Base-by-base conservation (phyloP, 2,888 invertebrate species). In the Lasioglossum lativentre region DNA sequence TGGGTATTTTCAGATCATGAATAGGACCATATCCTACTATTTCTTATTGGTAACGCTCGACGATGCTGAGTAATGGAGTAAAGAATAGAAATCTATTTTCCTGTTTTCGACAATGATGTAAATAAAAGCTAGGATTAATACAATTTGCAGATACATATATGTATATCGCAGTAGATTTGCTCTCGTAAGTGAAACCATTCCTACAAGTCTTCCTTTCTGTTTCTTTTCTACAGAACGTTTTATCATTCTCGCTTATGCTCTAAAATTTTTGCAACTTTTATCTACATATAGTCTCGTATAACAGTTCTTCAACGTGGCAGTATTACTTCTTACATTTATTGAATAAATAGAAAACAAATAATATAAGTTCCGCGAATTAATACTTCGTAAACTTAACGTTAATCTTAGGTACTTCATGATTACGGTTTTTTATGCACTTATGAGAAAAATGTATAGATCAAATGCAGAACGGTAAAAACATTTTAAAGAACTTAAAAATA, bases 381-480 rank as follows among this genome's bases (percentile, higher is more conserved):
- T 68, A 68, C 23, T 68, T 68, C 40, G n/a, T 27, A 59, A 63
- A 75, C 52, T 59, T 56, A 68, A 68, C 34, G 68, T 68, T 66
- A 68, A 68, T 68, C 38, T 68, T 68, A 68, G 66, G 40, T 68
- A 68, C 68, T 68, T 34, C n/a, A 10, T 52, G 23, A 52, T 52
- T n/a, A 52, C 52, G 10, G 23, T 10, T 52, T 10, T n/a, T 52
- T 10, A 52, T 52, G 52, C 52, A 10, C 3, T 52, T 52, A 1
- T 52, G 23, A 52, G 2, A 23, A 23, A 52, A 16, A 47, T 47
- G 19, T 47, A 52, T n/a, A 52, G 52, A 23, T 52, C 23, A 16
- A 4, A 19, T 45, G 19, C 47, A 42, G 42, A 42, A 42, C 14
- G 14, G 42, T 42, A 42, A 42, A 42, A 42, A 12, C 42, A 42